Evolutionary conservation across 2,113 vertebrate species (phyloP), one percentile per base, ranked within the genome.

Genomic region (Dromaius novaehollandiae): DNA sequence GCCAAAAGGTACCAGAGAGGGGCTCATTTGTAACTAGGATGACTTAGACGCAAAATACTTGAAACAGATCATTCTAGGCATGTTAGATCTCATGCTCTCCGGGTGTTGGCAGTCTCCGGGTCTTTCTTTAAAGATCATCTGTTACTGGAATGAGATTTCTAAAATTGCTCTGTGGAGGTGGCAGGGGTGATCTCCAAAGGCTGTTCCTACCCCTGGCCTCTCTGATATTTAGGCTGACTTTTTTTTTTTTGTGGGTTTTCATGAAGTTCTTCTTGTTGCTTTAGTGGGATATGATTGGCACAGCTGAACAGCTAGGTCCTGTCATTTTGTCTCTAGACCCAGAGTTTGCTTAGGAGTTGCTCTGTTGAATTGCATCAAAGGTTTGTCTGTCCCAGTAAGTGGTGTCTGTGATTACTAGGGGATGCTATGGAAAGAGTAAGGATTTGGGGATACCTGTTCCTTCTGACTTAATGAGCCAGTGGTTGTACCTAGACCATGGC

Each of bases 181-280:
- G 10, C 0, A 0, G 51, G 30, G 12, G 20, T 51, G 63, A 3
- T 28, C 36, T 32, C 26, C 36, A 15, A 15, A 2, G 21, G 7
- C 48, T 8, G 3, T 48, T 68, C 44, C 82, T 30, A 40, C 9
- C 22, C 51, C 15, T 28, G 1, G 48, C 46, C 48, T 50, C 48
- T 30, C 40, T 40, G 50, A 11, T 42, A n/a, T 6, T 11, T 13
- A 15, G 38, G 13, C 21, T 75, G 63, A n/a, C 16, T 46, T 46
- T 11, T 58, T 64, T 58, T 60, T 11, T 58, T 64, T 8, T 64
- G 25, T 5, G 25, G 46, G 51, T 34, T 44, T 86, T 55, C 64
- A 28, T 5, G 12, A 18, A 8, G 51, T 5, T 5, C 3, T 73
- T 32, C 16, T 36, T 53, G n/a, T 75, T 10, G 24, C 25, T 42